Base-by-base conservation (phyloP, 2,888 invertebrate species). In the Drosophila atroscutellata region DNA sequence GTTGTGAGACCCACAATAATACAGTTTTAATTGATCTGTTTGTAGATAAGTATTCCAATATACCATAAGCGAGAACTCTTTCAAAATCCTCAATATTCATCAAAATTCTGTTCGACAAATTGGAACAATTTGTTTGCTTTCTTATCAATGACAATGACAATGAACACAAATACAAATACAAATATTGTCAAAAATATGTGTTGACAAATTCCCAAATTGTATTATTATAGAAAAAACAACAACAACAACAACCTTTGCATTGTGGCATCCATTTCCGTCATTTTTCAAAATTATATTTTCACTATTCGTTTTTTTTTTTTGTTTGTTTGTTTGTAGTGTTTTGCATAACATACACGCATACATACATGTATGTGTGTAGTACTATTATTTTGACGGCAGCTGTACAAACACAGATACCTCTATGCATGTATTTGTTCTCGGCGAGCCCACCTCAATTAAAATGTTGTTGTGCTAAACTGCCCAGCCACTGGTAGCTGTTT, bases 381-480 rank as follows among this genome's bases (percentile, higher is more conserved):
- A 28, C 28, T 28, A 18, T n/a, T 28, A 50, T n/a, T 45, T 24
- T 24, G 4, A 15, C 24, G 24, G 45, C 24, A 45, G 45, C 45
- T 45, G 45, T 45, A 28, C 11, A n/a, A 6, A 28, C 11, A 34
- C 26, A 24, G 15, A 24, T 15, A 24, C 24, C 7, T 24, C 3
- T 24, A 8, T 34, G 18, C 7, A 9, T 18, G 26, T 36, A 26
- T n/a, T 26, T 57, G 26, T 47, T 24, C 71, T 64, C 24, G 71
- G 59, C 68, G 78, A 83, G 66, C 81, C 81, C 81, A 81, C 81
- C 81, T 81, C 81, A 81, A 84, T 84, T 74, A 81, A 71, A 77
- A 81, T 65, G 68, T 70, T 81, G 68, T 83, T 81, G 78, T 50
- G 52, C 54, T 28, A 8, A 58, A 28, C 34, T 28, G 26, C 28